A percentile compares a stretch with the other conserved stretches of the same genome.
phyloP scores from a whole-genome alignment of 2,797 vertebrate species.

The Lateolabrax maculatus region DNA sequence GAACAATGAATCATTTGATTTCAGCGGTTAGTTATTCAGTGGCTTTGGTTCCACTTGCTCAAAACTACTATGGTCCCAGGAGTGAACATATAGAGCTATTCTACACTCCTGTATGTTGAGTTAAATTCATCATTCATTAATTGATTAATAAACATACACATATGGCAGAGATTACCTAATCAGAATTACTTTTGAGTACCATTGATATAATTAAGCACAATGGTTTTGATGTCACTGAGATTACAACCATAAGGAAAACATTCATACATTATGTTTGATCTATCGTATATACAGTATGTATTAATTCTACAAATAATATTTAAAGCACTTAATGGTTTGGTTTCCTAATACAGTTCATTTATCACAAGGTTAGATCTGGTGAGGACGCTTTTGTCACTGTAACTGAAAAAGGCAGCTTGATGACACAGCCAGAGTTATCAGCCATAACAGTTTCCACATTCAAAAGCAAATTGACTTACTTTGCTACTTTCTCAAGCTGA shows the following conservation, averaged over 20 bases:
- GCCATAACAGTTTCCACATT: too few relatives aligned
- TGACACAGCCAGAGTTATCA: background rate
- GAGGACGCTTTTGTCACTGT: background rate
- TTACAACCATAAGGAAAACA: constrained; percentile 29
- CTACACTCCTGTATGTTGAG: background rate
- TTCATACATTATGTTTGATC: constrained; percentile 19
- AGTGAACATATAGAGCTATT: constrained; percentile 18
- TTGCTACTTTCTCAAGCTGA: background rate
- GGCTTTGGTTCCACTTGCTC: constrained; percentile 16
- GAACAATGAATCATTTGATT: constrained; percentile 58
- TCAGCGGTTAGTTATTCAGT: constrained; percentile 33
- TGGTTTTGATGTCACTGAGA: constrained; percentile 34
- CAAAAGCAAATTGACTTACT: too few relatives aligned
- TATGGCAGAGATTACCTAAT: constrained; percentile 55
- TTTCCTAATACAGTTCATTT: background rate
- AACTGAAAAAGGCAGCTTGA: background rate
- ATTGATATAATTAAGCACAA: constrained; percentile 34
- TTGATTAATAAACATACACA: constrained; percentile 44
- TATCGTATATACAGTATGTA: background rate
- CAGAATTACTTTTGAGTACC: constrained; percentile 38
- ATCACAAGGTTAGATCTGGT: too few relatives aligned
- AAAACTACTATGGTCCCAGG: constrained; percentile 6
- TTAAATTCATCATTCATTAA: constrained; percentile 30
- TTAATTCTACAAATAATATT: constrained; percentile 15
- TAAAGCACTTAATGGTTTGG: constrained; percentile 15